phyloP scores from a whole-genome alignment of 2,888 invertebrate genomes.

The Rhagonycha fulva region DNA sequence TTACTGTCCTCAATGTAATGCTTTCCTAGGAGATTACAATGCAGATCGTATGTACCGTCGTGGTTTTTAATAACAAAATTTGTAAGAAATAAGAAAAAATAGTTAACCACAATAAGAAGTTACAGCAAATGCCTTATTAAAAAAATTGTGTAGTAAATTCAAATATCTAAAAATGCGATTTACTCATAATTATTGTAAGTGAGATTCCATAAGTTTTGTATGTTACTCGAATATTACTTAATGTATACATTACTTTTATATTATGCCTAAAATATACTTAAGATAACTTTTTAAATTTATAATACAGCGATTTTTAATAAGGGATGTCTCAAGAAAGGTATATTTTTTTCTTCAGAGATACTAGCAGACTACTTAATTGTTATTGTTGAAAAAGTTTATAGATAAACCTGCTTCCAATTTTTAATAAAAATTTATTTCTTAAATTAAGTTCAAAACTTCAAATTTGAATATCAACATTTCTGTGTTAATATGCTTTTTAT shows the following conservation, averaged over 20 bases:
- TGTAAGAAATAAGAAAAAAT: neutral
- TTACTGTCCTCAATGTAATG: constrained; percentile 46
- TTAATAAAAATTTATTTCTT: neutral
- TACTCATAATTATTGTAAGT: neutral
- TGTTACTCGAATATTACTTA: neutral
- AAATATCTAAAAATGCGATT: neutral
- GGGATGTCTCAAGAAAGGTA: neutral
- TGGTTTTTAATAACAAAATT: neutral
- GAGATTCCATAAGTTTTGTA: neutral
- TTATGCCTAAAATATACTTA: neutral
- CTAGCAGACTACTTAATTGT: neutral
- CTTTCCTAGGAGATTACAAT: constrained; percentile 53
- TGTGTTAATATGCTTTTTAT: neutral
- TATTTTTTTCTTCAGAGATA: neutral
- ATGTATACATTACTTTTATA: neutral
- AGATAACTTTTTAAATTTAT: neutral
- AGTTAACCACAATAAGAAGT: neutral
- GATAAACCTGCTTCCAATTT: neutral
- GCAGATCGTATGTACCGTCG: constrained; percentile 22
- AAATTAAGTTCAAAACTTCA: neutral
- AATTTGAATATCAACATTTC: neutral
- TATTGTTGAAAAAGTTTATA: neutral
- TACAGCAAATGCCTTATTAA: neutral
- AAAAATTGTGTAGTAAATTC: neutral
- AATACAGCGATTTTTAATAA: neutral